Evolutionary conservation across 2,888 invertebrate genomes (phyloP).

Genomic region (Sclerodermus sp.): DNA sequence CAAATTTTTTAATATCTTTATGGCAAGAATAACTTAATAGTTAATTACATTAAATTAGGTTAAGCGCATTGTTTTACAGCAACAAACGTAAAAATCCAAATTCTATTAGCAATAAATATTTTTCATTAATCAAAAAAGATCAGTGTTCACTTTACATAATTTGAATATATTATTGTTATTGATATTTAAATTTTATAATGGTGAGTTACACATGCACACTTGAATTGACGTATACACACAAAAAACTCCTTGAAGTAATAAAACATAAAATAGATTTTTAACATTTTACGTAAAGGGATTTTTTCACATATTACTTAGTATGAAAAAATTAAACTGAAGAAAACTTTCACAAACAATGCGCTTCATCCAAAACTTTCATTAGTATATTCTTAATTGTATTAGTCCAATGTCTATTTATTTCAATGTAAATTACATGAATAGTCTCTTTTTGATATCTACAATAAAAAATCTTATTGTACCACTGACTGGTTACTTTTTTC

Average conservation of each 20-base stretch:
- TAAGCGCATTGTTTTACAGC: constrained; percentile 23
- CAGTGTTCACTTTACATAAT: too few relatives aligned
- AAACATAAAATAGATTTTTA: too few relatives aligned
- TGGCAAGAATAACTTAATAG: constrained; percentile 22
- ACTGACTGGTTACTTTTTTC: constrained; percentile 16
- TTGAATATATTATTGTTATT: too few relatives aligned
- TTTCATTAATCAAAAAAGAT: too few relatives aligned
- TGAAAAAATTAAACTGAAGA: background rate
- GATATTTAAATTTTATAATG: too few relatives aligned
- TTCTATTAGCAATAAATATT: too few relatives aligned
- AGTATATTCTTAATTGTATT: constrained; percentile 15
- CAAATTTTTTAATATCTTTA: constrained; percentile 20
- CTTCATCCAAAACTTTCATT: constrained; percentile 11
- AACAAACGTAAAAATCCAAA: too few relatives aligned
- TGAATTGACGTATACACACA: too few relatives aligned
- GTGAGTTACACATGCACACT: too few relatives aligned
- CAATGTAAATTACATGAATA: constrained; percentile 13
- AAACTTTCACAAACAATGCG: constrained; percentile 12
- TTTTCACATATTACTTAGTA: background rate
- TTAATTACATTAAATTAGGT: constrained; percentile 12
- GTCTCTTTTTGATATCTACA: constrained; percentile 15
- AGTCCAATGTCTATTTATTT: constrained; percentile 26
- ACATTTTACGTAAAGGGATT: too few relatives aligned
- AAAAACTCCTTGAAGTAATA: too few relatives aligned
- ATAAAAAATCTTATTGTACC: constrained; percentile 14